A percentile compares a stretch with the other conserved stretches of the same genome.
Evolutionary conservation across 30 jellyfish, hydroid and myxozoan genomes (phyloP).

Genomic region (Catostylus mosaicus): DNA sequence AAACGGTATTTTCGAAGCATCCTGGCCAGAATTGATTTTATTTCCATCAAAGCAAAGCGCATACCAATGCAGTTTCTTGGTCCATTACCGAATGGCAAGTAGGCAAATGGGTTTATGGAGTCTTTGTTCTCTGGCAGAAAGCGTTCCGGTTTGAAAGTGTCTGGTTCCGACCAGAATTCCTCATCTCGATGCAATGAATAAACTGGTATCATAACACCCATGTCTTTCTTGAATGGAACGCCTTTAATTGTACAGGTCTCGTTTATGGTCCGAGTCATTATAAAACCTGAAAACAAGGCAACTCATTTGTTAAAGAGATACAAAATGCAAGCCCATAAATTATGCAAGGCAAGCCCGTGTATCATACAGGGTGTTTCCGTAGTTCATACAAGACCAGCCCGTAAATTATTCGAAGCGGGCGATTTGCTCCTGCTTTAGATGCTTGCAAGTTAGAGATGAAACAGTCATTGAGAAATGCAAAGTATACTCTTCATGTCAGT

Average conservation of each 20-base stretch:
- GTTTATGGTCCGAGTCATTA: constrained; percentile 26
- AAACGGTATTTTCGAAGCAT: constrained; percentile 61
- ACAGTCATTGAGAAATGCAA: no score
- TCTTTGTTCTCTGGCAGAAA: constrained; percentile 69
- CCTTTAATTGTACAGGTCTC: constrained; percentile 53
- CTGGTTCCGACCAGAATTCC: constrained; percentile 68
- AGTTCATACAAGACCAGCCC: no score
- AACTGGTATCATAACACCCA: constrained; percentile 60
- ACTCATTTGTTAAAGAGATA: background rate
- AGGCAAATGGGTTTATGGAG: constrained; percentile 55
- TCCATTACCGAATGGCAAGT: constrained; percentile 73
- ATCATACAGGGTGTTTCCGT: no score
- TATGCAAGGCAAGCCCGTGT: no score
- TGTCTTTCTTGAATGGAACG: constrained; percentile 51
- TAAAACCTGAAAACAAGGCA: constrained; percentile 44
- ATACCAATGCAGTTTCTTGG: constrained; percentile 74
- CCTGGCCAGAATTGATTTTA: constrained; percentile 37
- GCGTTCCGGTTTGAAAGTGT: constrained; percentile 67
- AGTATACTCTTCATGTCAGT: no score
- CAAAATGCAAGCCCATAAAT: no score
- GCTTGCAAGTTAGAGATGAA: no score
- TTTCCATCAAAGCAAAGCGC: constrained; percentile 78
- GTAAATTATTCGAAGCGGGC: no score
- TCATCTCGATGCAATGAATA: constrained; percentile 72
- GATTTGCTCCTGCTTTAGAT: no score